A percentile compares a stretch with the other conserved stretches of the same genome.
Conservation (phyloP, 2,797 vertebrate genomes). For the Brachymystax lenok region DNA sequence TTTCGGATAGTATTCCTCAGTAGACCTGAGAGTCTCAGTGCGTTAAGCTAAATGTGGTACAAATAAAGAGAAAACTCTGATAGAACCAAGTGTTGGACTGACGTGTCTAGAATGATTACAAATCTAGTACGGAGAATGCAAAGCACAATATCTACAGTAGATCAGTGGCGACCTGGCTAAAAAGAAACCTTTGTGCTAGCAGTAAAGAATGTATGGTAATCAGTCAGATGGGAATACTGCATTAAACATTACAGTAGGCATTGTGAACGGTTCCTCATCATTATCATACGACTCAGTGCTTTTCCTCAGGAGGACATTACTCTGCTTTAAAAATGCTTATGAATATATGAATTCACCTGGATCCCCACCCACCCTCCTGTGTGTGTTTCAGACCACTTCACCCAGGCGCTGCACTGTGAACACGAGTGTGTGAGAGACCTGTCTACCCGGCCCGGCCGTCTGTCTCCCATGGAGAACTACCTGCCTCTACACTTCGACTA, state of each 20-base stretch:
- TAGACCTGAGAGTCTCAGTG: too few species aligned
- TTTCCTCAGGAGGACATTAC: too few species aligned
- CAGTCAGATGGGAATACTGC: background rate
- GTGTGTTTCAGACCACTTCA: constrained; percentile 87
- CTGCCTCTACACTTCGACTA: constrained; percentile 95
- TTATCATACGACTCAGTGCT: background rate
- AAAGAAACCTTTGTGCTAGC: background rate
- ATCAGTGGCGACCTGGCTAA: background rate
- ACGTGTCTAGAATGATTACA: background rate
- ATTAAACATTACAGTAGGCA: too few species aligned
- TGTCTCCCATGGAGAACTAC: constrained; percentile 94
- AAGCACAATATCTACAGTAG: background rate
- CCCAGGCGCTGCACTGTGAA: constrained; percentile 90
- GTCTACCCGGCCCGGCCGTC: constrained; percentile 89
- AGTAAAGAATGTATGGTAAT: background rate
- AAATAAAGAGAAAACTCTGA: too few species aligned
- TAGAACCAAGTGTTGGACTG: too few species aligned
- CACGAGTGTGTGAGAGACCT: constrained; percentile 94
- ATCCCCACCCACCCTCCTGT: background rate
- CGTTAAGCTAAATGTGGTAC: too few species aligned
- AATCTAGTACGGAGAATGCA: too few species aligned
- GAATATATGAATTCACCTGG: background rate
- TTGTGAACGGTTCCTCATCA: background rate
- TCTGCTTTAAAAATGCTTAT: too few species aligned
- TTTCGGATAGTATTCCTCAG: too few species aligned